phyloP scores from a whole-genome alignment of 2,113 vertebrate genomes.

The Maccullochella peelii region DNA sequence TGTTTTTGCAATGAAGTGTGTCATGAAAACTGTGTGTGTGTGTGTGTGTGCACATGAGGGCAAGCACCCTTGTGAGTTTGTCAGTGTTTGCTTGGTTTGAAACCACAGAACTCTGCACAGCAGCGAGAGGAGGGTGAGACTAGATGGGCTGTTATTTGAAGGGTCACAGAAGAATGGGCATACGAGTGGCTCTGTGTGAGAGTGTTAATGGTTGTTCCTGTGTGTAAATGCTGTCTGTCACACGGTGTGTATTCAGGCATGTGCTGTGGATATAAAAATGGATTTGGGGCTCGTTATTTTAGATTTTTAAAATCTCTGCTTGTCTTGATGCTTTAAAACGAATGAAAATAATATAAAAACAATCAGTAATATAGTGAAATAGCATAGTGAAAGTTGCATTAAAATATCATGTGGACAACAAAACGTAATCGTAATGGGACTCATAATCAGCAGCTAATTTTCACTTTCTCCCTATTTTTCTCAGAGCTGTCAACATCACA shows the following conservation, averaged over 20 bases:
- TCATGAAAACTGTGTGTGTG: constrained; percentile 59
- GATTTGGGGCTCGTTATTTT: background rate
- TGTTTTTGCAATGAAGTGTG: constrained; percentile 82
- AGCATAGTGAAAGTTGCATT: background rate
- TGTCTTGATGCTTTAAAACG: background rate
- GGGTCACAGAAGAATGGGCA: constrained; percentile 43
- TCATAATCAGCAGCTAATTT: background rate
- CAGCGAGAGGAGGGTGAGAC: constrained; percentile 26
- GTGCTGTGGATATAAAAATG: background rate
- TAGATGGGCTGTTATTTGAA: constrained; percentile 35
- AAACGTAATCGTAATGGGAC: background rate
- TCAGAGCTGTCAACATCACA: background rate
- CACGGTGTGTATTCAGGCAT: background rate
- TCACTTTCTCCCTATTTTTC: background rate
- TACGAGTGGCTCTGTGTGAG: constrained; percentile 6
- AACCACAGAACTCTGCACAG: constrained; percentile 48
- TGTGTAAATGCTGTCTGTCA: background rate
- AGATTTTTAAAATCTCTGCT: background rate
- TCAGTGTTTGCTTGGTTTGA: constrained; percentile 48
- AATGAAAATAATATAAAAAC: background rate
- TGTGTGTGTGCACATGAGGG: background rate
- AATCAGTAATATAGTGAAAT: no score
- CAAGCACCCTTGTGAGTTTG: constrained; percentile 34
- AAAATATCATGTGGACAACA: background rate
- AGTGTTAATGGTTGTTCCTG: background rate